Evolutionary conservation across 1,140 invertebrate genomes (phyloP).

Genomic region (Potamilus streckersoni): DNA sequence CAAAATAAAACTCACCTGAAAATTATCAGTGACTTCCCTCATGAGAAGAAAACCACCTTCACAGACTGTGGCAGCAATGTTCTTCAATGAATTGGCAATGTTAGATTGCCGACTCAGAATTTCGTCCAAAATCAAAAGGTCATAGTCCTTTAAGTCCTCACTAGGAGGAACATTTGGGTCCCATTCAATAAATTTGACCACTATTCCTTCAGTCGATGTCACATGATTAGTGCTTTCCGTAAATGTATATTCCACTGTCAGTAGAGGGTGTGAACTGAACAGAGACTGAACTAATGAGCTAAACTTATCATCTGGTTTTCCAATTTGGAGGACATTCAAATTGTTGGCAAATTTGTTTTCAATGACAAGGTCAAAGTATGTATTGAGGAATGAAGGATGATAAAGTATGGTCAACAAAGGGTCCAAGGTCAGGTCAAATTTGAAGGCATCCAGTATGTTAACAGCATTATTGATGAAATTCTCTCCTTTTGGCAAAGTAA

Average conservation of each 20-base stretch:
- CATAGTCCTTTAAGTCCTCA: not conserved
- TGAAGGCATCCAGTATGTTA: not conserved
- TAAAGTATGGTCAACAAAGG: not conserved
- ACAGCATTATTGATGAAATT: not conserved
- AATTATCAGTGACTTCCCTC: not conserved
- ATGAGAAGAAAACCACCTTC: not conserved
- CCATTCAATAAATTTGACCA: not conserved
- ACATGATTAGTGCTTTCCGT: not conserved
- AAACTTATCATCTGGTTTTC: not conserved
- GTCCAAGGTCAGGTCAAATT: not conserved
- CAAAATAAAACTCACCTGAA: not conserved
- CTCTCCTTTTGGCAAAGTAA: not conserved
- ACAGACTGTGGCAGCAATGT: not conserved
- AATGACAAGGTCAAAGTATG: not conserved
- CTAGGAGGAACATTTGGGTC: not conserved
- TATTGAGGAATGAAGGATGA: not conserved
- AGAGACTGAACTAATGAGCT: not conserved
- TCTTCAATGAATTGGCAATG: not conserved
- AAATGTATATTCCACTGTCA: not conserved
- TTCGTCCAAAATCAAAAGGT: not conserved
- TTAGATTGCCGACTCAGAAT: not conserved
- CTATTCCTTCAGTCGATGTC: not conserved
- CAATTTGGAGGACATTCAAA: not conserved
- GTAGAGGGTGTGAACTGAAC: constrained; percentile 2
- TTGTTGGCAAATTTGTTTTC: not conserved